Evolutionary conservation across 2,888 invertebrate genomes (phyloP).

Genomic region (Cantharis lateralis): DNA sequence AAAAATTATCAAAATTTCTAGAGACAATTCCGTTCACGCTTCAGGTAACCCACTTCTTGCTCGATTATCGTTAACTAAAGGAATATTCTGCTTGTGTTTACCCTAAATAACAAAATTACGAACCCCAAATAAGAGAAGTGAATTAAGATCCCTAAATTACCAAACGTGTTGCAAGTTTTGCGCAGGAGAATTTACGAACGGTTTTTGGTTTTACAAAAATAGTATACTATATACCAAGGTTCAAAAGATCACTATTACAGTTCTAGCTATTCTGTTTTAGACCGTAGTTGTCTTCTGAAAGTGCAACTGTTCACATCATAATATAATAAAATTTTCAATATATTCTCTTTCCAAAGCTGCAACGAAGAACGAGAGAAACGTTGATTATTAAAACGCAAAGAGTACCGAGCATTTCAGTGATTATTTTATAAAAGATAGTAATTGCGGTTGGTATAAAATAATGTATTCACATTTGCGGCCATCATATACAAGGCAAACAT

Average conservation of each 20-base stretch:
- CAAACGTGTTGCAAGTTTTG: neutral
- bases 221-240: no score
- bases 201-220: no score
- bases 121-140: neutral
- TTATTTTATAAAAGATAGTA: constrained; percentile 27
- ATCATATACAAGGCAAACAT: constrained; percentile 20
- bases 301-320: no score
- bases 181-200: neutral
- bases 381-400: constrained; percentile 8
- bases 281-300: no score
- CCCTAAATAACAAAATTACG: neutral
- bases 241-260: no score
- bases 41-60: neutral
- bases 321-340: no score
- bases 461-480: constrained; percentile 28
- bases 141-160: neutral
- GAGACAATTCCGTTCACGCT: neutral
- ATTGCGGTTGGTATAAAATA: constrained; percentile 30
- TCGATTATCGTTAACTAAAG: neutral
- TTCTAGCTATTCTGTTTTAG: no score
- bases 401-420: constrained; percentile 5
- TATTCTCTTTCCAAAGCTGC: no score
- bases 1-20: neutral
- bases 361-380: neutral
- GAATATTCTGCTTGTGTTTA: neutral